These are phyloP conservation scores for Notiomystis cincta DNA, from an alignment of 2,113 vertebrate genomes.

Conservation along the genomic window DNA sequence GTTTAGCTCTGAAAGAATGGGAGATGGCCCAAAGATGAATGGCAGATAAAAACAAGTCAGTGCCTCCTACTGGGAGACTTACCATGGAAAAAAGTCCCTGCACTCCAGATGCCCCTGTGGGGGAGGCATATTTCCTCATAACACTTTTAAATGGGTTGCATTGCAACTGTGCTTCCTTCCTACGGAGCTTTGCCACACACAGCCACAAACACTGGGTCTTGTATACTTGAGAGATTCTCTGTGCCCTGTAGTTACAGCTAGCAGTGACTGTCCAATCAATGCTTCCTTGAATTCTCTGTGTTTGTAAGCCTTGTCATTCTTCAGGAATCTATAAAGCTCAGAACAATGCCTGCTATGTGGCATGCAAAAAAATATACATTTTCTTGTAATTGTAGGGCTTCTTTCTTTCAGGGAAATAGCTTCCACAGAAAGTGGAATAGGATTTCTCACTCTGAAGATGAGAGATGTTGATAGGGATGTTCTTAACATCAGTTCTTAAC, in stretches of 20 bases:
- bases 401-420: constrained; percentile 17
- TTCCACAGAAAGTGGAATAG: constrained; percentile 3
- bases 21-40: background rate
- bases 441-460: constrained; percentile 23
- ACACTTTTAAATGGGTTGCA: background rate
- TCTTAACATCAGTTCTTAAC: background rate
- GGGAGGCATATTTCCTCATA: background rate
- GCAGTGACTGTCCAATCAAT: background rate
- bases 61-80: background rate
- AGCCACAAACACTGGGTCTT: background rate
- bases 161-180: background rate
- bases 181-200: background rate
- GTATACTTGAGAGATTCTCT: background rate
- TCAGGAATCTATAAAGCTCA: background rate
- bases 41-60: background rate
- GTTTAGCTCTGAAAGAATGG: constrained; percentile 12
- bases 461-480: background rate
- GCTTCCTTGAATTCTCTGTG: background rate
- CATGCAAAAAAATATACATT: background rate
- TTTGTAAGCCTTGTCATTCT: background rate
- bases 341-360: background rate
- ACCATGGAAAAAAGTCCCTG: background rate
- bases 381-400: constrained; percentile 21
- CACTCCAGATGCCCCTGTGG: background rate
- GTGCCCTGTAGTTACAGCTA: background rate